Base-by-base conservation (phyloP, 2,797 vertebrate species). In the Takifugu rubripes region DNA sequence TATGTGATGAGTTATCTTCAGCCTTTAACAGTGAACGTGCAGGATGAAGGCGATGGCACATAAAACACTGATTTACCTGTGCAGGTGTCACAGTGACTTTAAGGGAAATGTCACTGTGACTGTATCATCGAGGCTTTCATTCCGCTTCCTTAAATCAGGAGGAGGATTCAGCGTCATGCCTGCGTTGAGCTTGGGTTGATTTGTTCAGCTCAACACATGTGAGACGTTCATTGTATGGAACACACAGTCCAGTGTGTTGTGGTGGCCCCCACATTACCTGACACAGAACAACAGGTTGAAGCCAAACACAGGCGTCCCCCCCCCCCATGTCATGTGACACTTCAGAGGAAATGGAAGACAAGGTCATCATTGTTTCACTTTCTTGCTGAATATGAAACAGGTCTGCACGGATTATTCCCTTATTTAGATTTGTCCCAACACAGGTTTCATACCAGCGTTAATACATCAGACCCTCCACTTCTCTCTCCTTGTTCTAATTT, bases 351-450 rank as follows among this genome's bases (percentile, higher is more conserved):
- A 55, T 59, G 6, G 29, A 74, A 77, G 77, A 83, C 85, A 85
- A 88, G 83, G 85, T 89, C 76, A 74, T 64, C 25, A 16, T 68
- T 83, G 68, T 86, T 82, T 83, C 80, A 79, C 80, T 81, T 84
- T 77, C 72, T 78, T 54, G 44, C 68, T 78, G 80, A 84, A 84
- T 81, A 80, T 82, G 75, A 84, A 86, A 69, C 64, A 25, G 45
- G 66, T 70, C 75, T 79, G 87, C 89, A 88, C 85, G 83, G 86
- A 85, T 81, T 73, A 89, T 87, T 85, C 68, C 84, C 85, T 85
- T 88, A 87, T 88, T 90, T 86, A 88, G 69, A 82, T 87, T 84
- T 84, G 79, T 87, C 77, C 77, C 73, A 79, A 79, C 75, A 79
- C 74, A 72, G 82, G 74, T 85, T 85, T 89, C 75, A 69, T 73